These are phyloP conservation scores for Apodemus sylvaticus DNA, from an alignment of 2,113 vertebrate genomes.

Conservation along the genomic window DNA sequence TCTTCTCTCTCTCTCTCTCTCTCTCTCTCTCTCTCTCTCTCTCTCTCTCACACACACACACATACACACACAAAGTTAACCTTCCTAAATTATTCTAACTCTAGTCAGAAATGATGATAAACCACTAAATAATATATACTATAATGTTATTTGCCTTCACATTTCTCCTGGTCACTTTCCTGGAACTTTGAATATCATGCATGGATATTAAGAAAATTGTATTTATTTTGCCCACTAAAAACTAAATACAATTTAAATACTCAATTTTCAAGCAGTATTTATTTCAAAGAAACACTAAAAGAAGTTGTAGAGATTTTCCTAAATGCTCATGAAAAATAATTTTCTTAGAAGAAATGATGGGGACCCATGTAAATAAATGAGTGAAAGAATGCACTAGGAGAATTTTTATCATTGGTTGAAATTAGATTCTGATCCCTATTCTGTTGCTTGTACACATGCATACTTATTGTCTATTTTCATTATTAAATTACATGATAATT, in stretches of 20 bases:
- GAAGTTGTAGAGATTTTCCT: not conserved
- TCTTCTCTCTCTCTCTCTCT: too few species aligned
- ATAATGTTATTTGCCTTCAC: not conserved
- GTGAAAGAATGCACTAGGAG: not conserved
- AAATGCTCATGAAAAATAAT: not conserved
- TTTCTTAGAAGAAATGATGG: conserved; percentile 21
- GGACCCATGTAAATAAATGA: not conserved
- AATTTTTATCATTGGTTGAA: not conserved
- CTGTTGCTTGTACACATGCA: not conserved
- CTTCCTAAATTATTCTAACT: not conserved
- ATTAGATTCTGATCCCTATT: not conserved
- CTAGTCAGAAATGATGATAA: not conserved
- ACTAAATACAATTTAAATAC: not conserved
- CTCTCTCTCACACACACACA: not conserved
- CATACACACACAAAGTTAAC: not conserved
- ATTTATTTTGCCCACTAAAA: not conserved
- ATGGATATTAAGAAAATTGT: not conserved
- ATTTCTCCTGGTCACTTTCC: not conserved
- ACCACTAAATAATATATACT: not conserved
- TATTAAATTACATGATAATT: not conserved
- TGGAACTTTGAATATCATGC: conserved; percentile 11
- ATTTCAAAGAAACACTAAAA: not conserved
- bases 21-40: too few species aligned
- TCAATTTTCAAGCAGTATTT: not conserved
- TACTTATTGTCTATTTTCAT: not conserved